Evolutionary conservation across 2,113 vertebrate species (phyloP).

Genomic region (Mixornis gularis): DNA sequence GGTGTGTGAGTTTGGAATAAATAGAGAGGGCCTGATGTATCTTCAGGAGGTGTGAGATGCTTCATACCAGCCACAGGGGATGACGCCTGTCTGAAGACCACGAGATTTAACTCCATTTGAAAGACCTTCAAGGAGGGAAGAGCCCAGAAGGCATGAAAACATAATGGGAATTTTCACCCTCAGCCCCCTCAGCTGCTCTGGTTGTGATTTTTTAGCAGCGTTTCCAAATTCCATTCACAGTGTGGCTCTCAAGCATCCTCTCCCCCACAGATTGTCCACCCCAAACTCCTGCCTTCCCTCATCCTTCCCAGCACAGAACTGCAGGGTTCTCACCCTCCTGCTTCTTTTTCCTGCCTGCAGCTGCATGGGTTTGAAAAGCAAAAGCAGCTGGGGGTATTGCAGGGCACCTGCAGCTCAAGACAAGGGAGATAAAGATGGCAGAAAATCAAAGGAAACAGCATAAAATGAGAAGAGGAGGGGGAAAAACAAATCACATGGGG

Average conservation of each 20-base stretch:
- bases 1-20: background rate
- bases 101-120: background rate
- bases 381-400: background rate
- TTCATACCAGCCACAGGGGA: background rate
- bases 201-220: background rate
- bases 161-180: background rate
- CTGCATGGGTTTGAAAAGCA: background rate
- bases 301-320: rapidly evolving
- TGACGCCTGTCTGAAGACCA: background rate
- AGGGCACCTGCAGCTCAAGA: background rate
- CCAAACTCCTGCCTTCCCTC: background rate
- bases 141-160: background rate
- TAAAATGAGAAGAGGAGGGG: background rate
- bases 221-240: background rate
- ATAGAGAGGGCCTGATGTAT: background rate
- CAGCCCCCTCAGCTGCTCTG: background rate
- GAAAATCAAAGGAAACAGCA: background rate
- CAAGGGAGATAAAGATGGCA: background rate
- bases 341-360: background rate
- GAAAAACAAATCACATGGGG: background rate
- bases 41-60: background rate
- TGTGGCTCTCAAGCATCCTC: background rate
- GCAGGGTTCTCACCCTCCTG: background rate
- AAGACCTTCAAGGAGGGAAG: background rate
- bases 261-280: background rate